Evolutionary conservation across 2,113 vertebrate species (phyloP).

Genomic region (Paramormyrops kingsleyae): DNA sequence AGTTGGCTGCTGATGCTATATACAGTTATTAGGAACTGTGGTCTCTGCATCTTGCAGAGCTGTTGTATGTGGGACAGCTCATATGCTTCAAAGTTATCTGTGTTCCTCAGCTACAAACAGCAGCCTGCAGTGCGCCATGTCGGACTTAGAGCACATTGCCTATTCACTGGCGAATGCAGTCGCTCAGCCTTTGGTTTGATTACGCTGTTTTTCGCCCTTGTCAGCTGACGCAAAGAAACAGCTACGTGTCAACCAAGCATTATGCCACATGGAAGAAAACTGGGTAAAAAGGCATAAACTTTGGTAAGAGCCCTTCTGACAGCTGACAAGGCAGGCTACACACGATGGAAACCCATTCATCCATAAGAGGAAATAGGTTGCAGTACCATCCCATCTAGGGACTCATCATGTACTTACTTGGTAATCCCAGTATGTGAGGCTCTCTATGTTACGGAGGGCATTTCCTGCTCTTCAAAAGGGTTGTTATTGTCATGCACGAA

Average conservation of each 20-base stretch:
- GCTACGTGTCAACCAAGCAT: not conserved
- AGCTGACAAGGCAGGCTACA: not conserved
- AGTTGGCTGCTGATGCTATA: not conserved
- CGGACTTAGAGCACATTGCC: not conserved
- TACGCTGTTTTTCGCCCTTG: not conserved
- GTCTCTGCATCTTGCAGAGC: not conserved
- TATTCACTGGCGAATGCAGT: conserved; percentile 19
- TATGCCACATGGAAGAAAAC: not conserved
- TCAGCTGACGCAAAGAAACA: not conserved
- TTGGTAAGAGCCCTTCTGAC: not conserved
- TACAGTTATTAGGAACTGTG: not conserved
- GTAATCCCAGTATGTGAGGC: not conserved
- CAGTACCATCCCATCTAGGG: not conserved
- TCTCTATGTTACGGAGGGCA: not conserved
- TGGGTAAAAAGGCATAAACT: not conserved
- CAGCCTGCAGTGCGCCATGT: not conserved
- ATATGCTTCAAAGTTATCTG: not conserved
- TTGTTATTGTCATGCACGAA: not conserved
- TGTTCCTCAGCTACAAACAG: not conserved
- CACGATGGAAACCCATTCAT: not conserved
- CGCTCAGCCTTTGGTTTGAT: not conserved
- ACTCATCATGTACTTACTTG: not conserved
- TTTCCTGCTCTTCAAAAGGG: not conserved
- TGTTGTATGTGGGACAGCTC: not conserved
- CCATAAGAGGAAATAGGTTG: not conserved